A percentile compares a stretch with the other conserved stretches of the same genome.
phyloP scores from a whole-genome alignment of 2,113 vertebrate species.

The Tyto alba region DNA sequence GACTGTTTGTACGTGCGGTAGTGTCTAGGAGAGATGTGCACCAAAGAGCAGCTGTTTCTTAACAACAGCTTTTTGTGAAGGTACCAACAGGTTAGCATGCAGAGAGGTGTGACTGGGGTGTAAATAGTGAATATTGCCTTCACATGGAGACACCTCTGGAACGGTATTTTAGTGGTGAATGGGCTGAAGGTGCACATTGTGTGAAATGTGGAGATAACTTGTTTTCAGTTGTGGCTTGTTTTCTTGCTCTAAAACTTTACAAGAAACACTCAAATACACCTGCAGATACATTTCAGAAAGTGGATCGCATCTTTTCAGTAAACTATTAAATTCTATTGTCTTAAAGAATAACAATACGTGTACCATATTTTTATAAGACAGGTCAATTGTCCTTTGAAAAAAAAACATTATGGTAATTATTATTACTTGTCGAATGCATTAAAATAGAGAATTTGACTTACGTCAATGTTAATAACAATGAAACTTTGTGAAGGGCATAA shows the following conservation, averaged over 20 bases:
- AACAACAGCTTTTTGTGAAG: neutral
- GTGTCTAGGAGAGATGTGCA: neutral
- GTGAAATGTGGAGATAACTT: too few species aligned
- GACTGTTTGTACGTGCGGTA: neutral
- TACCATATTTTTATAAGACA: neutral
- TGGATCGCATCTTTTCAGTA: fast-evolving
- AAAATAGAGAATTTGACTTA: neutral
- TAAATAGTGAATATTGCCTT: neutral
- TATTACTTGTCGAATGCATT: neutral
- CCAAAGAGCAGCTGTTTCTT: neutral
- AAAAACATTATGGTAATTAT: neutral
- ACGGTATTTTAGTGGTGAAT: neutral
- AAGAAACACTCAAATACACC: neutral
- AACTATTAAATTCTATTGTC: neutral
- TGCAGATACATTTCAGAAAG: neutral
- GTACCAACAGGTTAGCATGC: fast-evolving
- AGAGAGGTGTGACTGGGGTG: fast-evolving
- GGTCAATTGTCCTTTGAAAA: neutral
- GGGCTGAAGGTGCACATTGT: neutral
- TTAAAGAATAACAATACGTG: neutral
- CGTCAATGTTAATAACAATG: neutral
- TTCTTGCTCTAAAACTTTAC: neutral
- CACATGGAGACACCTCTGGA: fast-evolving
- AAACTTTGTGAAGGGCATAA: neutral
- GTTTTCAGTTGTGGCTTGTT: neutral